phyloP scores from a whole-genome alignment of 2,113 vertebrate genomes.

The Rousettus leschenaultii region DNA sequence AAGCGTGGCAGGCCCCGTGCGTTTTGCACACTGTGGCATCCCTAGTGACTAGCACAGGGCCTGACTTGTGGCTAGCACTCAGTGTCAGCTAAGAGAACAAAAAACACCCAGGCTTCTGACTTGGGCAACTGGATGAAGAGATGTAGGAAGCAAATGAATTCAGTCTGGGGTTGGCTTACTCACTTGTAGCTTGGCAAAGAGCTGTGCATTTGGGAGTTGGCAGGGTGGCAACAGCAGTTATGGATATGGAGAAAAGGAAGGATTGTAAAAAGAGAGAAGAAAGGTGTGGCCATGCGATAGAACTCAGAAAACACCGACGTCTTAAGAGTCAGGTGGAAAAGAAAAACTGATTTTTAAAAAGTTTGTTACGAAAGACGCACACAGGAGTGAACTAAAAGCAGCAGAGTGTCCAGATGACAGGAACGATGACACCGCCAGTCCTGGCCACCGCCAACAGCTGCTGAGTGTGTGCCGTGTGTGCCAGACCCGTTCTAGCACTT shows the following conservation, averaged over 20 bases:
- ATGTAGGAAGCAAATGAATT: background rate
- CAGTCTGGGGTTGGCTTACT: background rate
- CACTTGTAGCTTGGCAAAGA: background rate
- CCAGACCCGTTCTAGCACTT: background rate
- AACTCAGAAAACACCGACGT: background rate
- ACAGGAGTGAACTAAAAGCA: background rate
- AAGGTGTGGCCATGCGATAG: background rate
- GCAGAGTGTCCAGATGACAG: background rate
- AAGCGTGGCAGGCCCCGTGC: background rate
- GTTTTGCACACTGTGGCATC: background rate
- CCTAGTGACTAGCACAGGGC: background rate
- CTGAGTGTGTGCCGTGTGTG: fast-evolving
- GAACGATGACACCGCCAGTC: too few relatives aligned
- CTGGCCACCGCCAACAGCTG: background rate
- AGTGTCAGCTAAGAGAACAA: background rate
- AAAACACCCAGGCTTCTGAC: background rate
- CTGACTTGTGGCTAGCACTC: background rate
- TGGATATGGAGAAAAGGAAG: background rate
- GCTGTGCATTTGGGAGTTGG: background rate
- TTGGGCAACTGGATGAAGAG: background rate
- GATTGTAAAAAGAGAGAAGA: background rate
- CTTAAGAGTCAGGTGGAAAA: background rate
- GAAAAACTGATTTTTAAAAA: background rate
- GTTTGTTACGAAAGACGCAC: background rate
- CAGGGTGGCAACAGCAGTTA: background rate